These are phyloP conservation scores for Oceanodroma tethys DNA, from an alignment of 2,113 vertebrate species.

Conservation along the genomic window DNA sequence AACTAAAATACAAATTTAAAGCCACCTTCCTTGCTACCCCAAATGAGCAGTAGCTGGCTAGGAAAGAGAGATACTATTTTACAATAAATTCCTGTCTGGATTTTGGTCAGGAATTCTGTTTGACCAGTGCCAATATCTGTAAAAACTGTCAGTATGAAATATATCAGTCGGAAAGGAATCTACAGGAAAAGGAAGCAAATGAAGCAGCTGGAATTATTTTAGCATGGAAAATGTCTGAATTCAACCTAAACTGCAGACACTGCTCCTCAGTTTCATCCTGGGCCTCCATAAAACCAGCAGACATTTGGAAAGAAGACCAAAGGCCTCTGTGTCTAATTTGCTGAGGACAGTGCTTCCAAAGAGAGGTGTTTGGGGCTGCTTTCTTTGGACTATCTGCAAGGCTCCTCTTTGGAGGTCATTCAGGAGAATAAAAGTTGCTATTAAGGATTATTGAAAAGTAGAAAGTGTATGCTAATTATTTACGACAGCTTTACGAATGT, in stretches of 20 bases:
- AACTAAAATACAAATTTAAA: not conserved
- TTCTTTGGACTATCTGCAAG: not conserved
- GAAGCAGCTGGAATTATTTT: not conserved
- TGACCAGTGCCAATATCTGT: not conserved
- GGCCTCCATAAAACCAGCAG: not conserved
- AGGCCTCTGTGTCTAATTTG: not conserved
- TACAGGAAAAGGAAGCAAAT: slow-evolving; percentile 1
- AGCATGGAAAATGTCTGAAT: not conserved
- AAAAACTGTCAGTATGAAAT: not conserved
- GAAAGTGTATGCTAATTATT: not conserved
- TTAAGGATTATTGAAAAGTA: not conserved
- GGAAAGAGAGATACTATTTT: not conserved
- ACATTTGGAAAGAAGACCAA: not conserved
- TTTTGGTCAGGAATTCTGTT: not conserved
- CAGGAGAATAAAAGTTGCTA: not conserved
- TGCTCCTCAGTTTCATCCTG: not conserved
- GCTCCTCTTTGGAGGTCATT: not conserved
- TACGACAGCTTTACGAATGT: not conserved
- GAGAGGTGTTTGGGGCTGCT: not conserved
- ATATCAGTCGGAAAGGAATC: not conserved
- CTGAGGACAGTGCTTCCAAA: not conserved
- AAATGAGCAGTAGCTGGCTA: not conserved
- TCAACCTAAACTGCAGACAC: not conserved
- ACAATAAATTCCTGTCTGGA: not conserved
- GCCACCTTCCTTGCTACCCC: not conserved